Conservation (phyloP, 2,888 invertebrate species). For the Eilema caniola region DNA sequence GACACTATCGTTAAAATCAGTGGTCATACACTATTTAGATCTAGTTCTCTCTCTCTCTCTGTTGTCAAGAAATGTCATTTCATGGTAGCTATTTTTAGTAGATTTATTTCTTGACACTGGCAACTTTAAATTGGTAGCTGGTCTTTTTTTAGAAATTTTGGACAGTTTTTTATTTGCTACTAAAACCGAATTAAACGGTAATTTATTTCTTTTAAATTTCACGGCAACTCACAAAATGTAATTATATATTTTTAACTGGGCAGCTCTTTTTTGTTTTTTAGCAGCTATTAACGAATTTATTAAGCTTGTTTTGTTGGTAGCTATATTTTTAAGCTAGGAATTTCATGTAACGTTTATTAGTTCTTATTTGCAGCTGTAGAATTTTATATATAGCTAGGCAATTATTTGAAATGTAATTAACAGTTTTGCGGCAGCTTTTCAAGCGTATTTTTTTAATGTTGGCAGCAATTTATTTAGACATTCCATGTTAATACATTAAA, state of each 20-base stretch:
- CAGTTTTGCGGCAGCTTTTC: neutral
- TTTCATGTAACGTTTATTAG: neutral
- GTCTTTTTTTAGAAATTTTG: neutral
- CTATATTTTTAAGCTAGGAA: neutral
- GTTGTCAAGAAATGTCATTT: neutral
- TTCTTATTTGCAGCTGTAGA: neutral
- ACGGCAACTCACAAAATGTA: neutral
- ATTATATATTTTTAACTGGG: neutral
- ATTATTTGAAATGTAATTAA: neutral
- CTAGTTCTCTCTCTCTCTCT: neutral
- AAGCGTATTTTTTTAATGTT: neutral
- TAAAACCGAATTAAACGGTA: neutral
- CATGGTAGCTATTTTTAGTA: conserved; percentile 1
- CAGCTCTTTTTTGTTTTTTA: neutral
- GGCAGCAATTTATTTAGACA: neutral
- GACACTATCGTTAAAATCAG: too few species aligned
- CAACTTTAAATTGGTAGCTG: neutral
- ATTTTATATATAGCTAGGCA: neutral
- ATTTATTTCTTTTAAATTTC: neutral
- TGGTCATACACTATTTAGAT: too few species aligned
- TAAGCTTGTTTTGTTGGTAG: neutral
- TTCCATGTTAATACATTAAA: neutral
- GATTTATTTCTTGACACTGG: neutral
- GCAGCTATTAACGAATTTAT: neutral
- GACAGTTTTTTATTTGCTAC: neutral